Conservation (phyloP, 2,888 invertebrate species). For the Opisthograptis luteolata region DNA sequence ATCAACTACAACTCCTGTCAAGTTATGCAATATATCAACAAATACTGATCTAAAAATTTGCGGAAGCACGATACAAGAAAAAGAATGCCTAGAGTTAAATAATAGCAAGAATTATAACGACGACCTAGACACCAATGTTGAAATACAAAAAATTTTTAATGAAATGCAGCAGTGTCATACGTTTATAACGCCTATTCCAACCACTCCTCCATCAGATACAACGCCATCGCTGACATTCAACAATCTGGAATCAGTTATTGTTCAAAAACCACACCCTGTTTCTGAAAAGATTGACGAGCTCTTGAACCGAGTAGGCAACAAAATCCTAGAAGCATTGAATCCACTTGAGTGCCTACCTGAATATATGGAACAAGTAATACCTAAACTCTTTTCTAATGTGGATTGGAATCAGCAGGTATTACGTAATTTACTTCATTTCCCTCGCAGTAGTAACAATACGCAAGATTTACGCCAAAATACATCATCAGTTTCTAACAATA, state of each 20-base stretch:
- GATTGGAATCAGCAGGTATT: too few species aligned
- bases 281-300: too few species aligned
- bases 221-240: neutral
- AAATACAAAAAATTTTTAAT: slow-evolving; percentile 65
- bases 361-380: too few species aligned
- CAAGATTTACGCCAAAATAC: neutral
- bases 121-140: slow-evolving; percentile 50
- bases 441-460: neutral
- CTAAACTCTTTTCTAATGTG: too few species aligned
- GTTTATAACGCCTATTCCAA: slow-evolving; percentile 64
- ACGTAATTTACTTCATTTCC: too few species aligned
- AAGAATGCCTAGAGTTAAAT: slow-evolving; percentile 55
- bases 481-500: neutral
- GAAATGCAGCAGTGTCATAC: slow-evolving; percentile 54
- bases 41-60: neutral
- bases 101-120: slow-evolving; percentile 47
- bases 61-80: slow-evolving; percentile 33
- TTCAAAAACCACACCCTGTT: too few species aligned
- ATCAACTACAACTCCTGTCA: neutral
- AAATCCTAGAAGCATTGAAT: too few species aligned
- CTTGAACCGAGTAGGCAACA: too few species aligned
- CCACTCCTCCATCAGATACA: slow-evolving; percentile 44
- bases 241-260: too few species aligned
- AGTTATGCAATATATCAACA: neutral
- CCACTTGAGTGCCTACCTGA: too few species aligned